A percentile compares a stretch with the other conserved stretches of the same genome.
Evolutionary conservation across 2,888 invertebrate genomes (phyloP).

Genomic region (Melieria omissa): DNA sequence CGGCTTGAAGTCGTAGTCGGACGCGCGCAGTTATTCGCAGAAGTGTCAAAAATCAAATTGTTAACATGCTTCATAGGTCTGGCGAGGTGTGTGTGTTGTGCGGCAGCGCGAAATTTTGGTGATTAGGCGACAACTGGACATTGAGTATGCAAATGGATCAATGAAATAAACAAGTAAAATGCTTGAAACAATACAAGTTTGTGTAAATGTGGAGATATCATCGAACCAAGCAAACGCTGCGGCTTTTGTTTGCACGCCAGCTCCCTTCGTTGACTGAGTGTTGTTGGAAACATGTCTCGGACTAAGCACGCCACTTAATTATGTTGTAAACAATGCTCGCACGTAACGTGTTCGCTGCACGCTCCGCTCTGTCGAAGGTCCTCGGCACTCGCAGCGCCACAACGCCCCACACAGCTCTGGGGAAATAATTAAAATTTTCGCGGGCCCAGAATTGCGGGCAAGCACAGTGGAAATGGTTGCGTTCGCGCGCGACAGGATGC

Average conservation of each 20-base stretch:
- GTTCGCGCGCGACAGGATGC: neutral
- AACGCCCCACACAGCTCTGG: constrained; percentile 28
- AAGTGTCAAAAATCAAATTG: neutral
- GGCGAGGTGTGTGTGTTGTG: too few relatives aligned
- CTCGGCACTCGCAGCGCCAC: constrained; percentile 14
- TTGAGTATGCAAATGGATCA: too few relatives aligned
- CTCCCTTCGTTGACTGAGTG: too few relatives aligned
- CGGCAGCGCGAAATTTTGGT: too few relatives aligned
- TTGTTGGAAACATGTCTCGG: too few relatives aligned
- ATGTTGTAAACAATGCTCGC: constrained; percentile 46
- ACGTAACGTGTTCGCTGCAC: constrained; percentile 15
- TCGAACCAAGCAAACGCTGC: too few relatives aligned
- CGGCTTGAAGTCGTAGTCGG: too few relatives aligned
- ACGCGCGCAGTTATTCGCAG: neutral
- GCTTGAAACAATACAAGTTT: too few relatives aligned
- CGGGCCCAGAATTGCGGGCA: neutral
- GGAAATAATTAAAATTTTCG: constrained; percentile 30
- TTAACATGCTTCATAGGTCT: neutral
- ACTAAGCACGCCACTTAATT: constrained; percentile 39
- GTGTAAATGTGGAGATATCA: too few relatives aligned
- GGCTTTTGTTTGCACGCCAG: too few relatives aligned
- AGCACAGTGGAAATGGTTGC: neutral
- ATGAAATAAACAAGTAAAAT: too few relatives aligned
- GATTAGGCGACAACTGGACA: too few relatives aligned
- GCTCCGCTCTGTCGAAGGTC: constrained; percentile 2